Evolutionary conservation across 2,113 vertebrate species (phyloP).

Genomic region (Varanus komodoensis): DNA sequence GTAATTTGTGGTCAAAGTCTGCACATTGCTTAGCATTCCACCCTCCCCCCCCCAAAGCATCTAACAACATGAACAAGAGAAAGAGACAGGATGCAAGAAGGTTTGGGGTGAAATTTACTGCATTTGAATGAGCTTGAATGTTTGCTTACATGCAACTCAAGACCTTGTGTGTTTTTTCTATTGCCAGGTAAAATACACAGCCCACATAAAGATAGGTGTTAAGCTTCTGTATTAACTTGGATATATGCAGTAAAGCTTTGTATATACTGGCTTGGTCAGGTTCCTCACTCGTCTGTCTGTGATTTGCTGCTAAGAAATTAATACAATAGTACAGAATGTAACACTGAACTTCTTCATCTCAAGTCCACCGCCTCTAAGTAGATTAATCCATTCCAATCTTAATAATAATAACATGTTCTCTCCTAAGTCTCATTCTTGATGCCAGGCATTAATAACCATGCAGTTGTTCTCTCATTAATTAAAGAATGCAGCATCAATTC

Average conservation of each 20-base stretch:
- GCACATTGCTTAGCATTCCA: too few species aligned
- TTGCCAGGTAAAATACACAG: not conserved
- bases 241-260: not conserved
- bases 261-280: not conserved
- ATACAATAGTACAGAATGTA: not conserved
- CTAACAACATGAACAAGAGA: too few species aligned
- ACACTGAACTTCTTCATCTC: not conserved
- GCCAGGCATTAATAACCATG: slow-evolving; percentile 15
- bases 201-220: not conserved
- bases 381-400: slow-evolving; percentile 20
- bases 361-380: not conserved
- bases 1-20: too few species aligned
- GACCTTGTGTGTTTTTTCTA: not conserved
- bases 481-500: slow-evolving; percentile 23
- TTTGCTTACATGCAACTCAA: too few species aligned
- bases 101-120: too few species aligned
- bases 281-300: not conserved
- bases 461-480: slow-evolving; percentile 30
- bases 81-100: too few species aligned
- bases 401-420: not conserved
- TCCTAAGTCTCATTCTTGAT: not conserved
- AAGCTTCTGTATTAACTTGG: not conserved
- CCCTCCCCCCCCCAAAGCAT: too few species aligned
- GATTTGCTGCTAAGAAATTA: not conserved
- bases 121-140: too few species aligned